These are phyloP conservation scores for human DNA, from an alignment of 2,113 vertebrate species.

Conservation along the genomic window DNA sequence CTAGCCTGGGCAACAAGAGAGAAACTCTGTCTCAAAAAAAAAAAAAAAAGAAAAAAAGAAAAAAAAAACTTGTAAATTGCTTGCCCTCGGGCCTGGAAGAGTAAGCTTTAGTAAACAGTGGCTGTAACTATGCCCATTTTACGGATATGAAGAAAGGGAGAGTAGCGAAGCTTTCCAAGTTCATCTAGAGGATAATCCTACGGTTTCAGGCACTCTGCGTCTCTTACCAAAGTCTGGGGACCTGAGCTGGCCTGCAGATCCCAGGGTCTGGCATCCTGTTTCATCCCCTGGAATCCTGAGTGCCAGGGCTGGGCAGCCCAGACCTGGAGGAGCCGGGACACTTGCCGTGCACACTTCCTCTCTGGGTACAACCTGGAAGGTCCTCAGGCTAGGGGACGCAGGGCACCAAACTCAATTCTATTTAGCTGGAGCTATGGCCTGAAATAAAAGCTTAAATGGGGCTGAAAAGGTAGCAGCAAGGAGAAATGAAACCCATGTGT, in stretches of 20 bases:
- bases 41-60: too few species aligned
- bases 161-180: background rate
- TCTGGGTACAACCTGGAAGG: background rate
- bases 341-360: rapidly evolving
- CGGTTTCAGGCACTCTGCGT: background rate
- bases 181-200: background rate
- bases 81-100: background rate
- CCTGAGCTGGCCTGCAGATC: background rate
- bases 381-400: background rate
- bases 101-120: background rate
- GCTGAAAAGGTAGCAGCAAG: background rate
- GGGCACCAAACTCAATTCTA: background rate
- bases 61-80: background rate
- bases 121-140: background rate
- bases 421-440: background rate
- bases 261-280: background rate
- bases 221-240: background rate
- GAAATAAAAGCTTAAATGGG: background rate
- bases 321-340: background rate
- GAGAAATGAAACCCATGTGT: background rate
- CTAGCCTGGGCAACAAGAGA: too few species aligned
- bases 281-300: background rate
- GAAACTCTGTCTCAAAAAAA: too few species aligned
- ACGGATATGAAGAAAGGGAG: background rate
- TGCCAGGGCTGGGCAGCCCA: background rate